Conservation (phyloP, 2,797 vertebrate species). For the Chiloscyllium punctatum region DNA sequence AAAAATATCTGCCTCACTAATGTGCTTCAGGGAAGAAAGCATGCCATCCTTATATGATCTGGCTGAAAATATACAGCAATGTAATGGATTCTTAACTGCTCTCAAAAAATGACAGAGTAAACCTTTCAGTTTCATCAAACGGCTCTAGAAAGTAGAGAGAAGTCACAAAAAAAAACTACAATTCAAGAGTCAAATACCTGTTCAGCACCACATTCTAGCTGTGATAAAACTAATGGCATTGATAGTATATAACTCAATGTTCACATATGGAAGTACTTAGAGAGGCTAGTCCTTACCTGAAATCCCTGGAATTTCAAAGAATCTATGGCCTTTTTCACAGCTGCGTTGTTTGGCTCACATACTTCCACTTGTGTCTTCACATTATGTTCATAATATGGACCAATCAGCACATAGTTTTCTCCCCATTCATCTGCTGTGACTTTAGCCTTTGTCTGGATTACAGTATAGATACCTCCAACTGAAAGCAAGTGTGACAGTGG, state of each 20-base stretch:
- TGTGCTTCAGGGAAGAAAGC: too few relatives aligned
- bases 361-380: conserved; percentile 87
- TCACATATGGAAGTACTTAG: background rate
- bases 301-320: conserved; percentile 72
- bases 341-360: conserved; percentile 67
- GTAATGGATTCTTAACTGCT: too few relatives aligned
- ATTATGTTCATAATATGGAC: conserved; percentile 87
- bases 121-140: too few relatives aligned
- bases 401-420: conserved; percentile 86
- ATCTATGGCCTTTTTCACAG: conserved; percentile 73
- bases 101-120: too few relatives aligned
- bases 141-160: too few relatives aligned
- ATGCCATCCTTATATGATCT: too few relatives aligned
- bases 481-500: conserved; percentile 42
- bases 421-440: conserved; percentile 89
- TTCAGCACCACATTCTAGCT: too few relatives aligned
- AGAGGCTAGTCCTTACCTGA: conserved; percentile 63
- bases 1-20: too few relatives aligned
- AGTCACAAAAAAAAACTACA: too few relatives aligned
- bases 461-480: conserved; percentile 96
- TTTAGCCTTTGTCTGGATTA: conserved; percentile 95
- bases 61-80: too few relatives aligned
- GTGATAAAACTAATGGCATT: background rate
- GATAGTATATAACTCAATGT: background rate
- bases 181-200: too few relatives aligned